A percentile compares a stretch with the other conserved stretches of the same genome.
phyloP scores from a whole-genome alignment of 2,797 vertebrate species.

The Sebastes taczanowskii region DNA sequence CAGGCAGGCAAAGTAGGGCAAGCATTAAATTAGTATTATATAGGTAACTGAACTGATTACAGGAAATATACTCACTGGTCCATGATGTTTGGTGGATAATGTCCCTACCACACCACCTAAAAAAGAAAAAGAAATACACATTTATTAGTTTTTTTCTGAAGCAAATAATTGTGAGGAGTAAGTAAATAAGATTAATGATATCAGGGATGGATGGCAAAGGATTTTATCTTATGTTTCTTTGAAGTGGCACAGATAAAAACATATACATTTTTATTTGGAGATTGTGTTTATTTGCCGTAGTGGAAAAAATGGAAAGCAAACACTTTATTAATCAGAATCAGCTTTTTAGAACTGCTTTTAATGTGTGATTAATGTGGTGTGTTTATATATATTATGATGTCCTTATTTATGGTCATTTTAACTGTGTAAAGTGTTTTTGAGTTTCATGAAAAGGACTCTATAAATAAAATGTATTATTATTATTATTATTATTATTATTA shows the following conservation, averaged over 20 bases:
- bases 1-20: neutral
- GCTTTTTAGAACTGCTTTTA: too few relatives aligned
- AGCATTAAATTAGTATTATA: neutral
- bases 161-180: neutral
- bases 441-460: too few relatives aligned
- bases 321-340: too few relatives aligned
- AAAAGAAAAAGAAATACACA: neutral
- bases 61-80: conserved; percentile 79
- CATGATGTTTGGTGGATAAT: conserved; percentile 66
- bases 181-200: neutral
- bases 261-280: rapidly evolving
- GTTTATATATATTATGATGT: too few relatives aligned
- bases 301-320: rapidly evolving
- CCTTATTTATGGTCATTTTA: too few relatives aligned
- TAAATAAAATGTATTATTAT: too few relatives aligned
- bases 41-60: neutral
- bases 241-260: neutral
- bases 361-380: too few relatives aligned
- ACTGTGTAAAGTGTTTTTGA: too few relatives aligned
- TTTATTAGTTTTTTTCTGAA: neutral
- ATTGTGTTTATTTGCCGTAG: too few relatives aligned
- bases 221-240: neutral
- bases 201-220: neutral
- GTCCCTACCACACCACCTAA: conserved; percentile 39
- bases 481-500: too few relatives aligned